These are phyloP conservation scores for Nowickia ferox DNA, from an alignment of 2,888 invertebrate genomes.

Conservation along the genomic window DNA sequence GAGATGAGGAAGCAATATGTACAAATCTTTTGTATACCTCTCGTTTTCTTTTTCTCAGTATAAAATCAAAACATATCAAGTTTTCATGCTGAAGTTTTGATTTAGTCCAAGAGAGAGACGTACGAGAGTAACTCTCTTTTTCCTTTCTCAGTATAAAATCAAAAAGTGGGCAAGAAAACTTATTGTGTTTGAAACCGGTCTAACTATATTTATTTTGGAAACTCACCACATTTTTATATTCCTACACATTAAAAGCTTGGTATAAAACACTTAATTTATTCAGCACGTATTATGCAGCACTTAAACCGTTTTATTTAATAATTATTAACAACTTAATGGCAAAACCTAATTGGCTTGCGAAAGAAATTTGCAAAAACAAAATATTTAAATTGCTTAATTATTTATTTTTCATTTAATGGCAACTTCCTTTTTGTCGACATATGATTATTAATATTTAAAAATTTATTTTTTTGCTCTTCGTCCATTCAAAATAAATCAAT, in stretches of 20 bases:
- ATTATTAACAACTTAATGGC: slow-evolving; percentile 24
- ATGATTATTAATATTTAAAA: slow-evolving; percentile 35
- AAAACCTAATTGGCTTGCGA: slow-evolving; percentile 27
- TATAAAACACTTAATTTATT: slow-evolving; percentile 13
- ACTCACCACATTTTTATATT: slow-evolving; percentile 33
- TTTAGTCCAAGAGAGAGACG: too few relatives aligned
- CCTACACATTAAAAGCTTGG: slow-evolving; percentile 11
- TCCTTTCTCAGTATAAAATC: too few relatives aligned
- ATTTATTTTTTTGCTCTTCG: slow-evolving; percentile 18
- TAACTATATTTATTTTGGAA: neutral
- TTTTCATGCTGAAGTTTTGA: too few relatives aligned
- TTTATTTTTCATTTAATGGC: slow-evolving; percentile 57
- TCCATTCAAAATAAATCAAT: slow-evolving; percentile 46
- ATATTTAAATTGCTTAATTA: slow-evolving; percentile 20
- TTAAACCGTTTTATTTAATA: neutral
- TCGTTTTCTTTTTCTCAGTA: too few relatives aligned
- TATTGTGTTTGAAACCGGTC: too few relatives aligned
- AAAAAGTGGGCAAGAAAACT: too few relatives aligned
- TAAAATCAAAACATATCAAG: too few relatives aligned
- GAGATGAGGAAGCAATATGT: too few relatives aligned
- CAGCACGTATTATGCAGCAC: slow-evolving; percentile 13
- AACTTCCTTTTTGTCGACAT: slow-evolving; percentile 43
- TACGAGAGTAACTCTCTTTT: too few relatives aligned
- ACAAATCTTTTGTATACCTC: too few relatives aligned
- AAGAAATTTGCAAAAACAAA: slow-evolving; percentile 29